These are phyloP conservation scores for Varecia variegata DNA, from an alignment of 2,797 vertebrate genomes.

Conservation along the genomic window DNA sequence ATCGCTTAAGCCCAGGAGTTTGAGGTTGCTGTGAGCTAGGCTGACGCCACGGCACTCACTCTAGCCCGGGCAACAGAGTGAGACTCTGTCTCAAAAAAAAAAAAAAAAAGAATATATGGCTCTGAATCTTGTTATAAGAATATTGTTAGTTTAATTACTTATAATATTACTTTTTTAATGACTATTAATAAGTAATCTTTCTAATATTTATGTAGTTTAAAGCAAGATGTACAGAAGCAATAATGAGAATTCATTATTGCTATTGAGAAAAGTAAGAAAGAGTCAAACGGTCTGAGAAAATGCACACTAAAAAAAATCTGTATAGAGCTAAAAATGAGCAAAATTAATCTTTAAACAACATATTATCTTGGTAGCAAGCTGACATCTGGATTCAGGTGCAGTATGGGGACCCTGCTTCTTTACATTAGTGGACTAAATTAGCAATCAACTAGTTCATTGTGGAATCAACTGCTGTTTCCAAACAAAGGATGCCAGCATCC, in stretches of 20 bases:
- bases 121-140: neutral
- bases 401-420: constrained; percentile 31
- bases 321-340: neutral
- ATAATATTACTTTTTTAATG: neutral
- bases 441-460: constrained; percentile 66
- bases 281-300: neutral
- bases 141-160: neutral
- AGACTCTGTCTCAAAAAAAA: too few species aligned
- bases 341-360: constrained; percentile 36
- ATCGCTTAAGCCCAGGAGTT: too few species aligned
- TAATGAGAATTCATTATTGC: neutral
- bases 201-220: neutral
- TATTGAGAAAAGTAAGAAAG: neutral
- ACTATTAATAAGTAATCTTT: neutral
- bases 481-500: constrained; percentile 73
- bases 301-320: neutral
- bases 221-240: neutral
- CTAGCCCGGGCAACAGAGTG: too few species aligned
- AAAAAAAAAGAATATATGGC: neutral
- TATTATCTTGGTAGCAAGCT: constrained; percentile 43
- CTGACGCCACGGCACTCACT: too few species aligned
- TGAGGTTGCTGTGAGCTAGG: too few species aligned
- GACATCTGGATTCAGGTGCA: constrained; percentile 54
- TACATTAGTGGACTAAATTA: constrained; percentile 66
- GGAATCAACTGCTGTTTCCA: constrained; percentile 70